Percentiles rank a stretch among this genome's conserved stretches.
These are phyloP conservation scores for Tokudaia tokunoshimensis DNA, from an alignment of 2,797 vertebrate species.

Conservation along the genomic window DNA sequence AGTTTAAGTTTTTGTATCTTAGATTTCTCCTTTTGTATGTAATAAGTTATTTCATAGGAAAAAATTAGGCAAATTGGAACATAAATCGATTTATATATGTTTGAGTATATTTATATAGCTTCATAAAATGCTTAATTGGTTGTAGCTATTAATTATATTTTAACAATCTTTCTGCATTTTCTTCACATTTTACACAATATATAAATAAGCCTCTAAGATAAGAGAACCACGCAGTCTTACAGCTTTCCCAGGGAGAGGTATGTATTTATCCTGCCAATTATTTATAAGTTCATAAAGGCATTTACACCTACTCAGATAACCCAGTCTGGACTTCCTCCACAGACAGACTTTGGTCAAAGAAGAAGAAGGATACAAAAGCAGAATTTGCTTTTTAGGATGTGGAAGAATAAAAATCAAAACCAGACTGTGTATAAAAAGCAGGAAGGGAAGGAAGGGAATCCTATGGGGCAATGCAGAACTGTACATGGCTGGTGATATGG, in stretches of 20 bases:
- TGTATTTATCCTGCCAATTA: conserved; percentile 41
- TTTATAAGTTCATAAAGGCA: conserved; percentile 57
- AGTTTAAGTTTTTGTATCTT: conserved; percentile 36
- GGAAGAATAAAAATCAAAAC: neutral
- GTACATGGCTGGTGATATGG: neutral
- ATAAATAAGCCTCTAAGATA: conserved; percentile 4
- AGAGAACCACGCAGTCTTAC: conserved; percentile 9
- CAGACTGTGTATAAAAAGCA: neutral
- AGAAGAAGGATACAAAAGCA: neutral
- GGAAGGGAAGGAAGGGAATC: neutral
- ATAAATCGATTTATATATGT: conserved; percentile 22
- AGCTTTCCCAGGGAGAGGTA: neutral
- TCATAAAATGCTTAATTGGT: conserved; percentile 42
- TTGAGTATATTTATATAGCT: conserved; percentile 5
- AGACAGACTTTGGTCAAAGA: neutral
- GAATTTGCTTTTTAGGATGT: neutral
- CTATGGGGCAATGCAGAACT: neutral
- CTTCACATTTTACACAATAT: neutral
- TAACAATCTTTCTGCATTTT: conserved; percentile 30
- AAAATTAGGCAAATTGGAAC: conserved; percentile 24
- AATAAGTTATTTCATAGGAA: neutral
- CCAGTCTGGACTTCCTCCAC: neutral
- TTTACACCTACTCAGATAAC: neutral
- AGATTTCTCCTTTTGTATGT: neutral
- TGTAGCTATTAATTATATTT: neutral